Percentiles rank a stretch among this genome's conserved stretches.
These are phyloP conservation scores for Blomia tropicalis DNA, from an alignment of 2,888 invertebrate genomes.

Conservation along the genomic window DNA sequence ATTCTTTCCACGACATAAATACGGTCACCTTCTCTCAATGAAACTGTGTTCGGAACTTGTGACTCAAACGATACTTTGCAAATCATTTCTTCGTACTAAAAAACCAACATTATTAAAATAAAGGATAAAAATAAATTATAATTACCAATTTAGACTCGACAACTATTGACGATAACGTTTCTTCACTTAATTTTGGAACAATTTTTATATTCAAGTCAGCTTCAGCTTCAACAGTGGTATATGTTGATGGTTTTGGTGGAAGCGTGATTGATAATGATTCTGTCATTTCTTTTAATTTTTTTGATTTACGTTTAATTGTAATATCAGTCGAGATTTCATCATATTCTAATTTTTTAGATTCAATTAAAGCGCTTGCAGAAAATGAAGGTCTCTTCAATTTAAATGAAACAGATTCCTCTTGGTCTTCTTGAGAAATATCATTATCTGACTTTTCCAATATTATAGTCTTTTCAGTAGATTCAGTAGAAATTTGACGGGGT, in stretches of 20 bases:
- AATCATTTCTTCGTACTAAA: slow-evolving; percentile 20
- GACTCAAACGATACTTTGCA: background rate
- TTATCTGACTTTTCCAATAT: slow-evolving; percentile 19
- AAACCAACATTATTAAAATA: background rate
- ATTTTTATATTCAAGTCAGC: slow-evolving; percentile 4
- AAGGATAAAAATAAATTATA: background rate
- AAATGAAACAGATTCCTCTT: slow-evolving; percentile 17
- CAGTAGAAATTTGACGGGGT: background rate
- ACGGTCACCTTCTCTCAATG: slow-evolving; percentile 67
- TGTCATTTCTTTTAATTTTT: slow-evolving; percentile 22
- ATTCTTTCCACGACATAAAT: slow-evolving; percentile 66
- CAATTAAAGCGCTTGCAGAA: background rate
- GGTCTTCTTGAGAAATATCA: slow-evolving; percentile 1
- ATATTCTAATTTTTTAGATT: slow-evolving; percentile 13
- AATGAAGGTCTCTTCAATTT: background rate
- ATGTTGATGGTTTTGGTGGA: background rate
- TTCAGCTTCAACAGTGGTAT: background rate
- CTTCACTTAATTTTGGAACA: background rate
- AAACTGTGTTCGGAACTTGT: slow-evolving; percentile 22
- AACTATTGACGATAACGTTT: slow-evolving; percentile 20
- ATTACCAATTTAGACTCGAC: slow-evolving; percentile 21
- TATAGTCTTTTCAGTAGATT: slow-evolving; percentile 16
- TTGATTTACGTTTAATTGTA: slow-evolving; percentile 31
- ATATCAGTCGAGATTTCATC: slow-evolving; percentile 28
- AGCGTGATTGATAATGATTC: slow-evolving; percentile 19